Evolutionary conservation across 2,113 vertebrate species (phyloP).

Genomic region (Podocnemis expansa): DNA sequence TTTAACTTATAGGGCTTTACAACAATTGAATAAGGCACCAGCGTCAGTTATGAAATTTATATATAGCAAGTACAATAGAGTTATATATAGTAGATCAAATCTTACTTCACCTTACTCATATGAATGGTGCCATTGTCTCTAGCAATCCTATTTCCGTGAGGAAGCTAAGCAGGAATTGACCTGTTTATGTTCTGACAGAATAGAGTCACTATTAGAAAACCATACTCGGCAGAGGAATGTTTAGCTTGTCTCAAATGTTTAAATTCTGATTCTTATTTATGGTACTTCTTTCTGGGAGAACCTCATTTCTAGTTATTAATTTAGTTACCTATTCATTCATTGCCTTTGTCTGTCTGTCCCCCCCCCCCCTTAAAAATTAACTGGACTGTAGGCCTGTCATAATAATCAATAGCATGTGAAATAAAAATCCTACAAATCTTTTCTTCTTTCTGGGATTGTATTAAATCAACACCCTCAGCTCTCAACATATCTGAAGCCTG

Average conservation of each 20-base stretch:
- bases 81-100: not conserved
- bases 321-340: not conserved
- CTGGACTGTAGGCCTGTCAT: constrained; percentile 7
- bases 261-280: constrained; percentile 12
- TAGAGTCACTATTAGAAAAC: constrained; percentile 6
- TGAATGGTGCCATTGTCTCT: not conserved
- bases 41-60: not conserved
- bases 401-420: constrained; percentile 41
- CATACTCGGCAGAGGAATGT: not conserved
- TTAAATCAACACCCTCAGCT: constrained; percentile 40
- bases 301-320: not conserved
- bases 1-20: not conserved
- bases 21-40: not conserved
- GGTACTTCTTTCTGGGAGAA: not conserved
- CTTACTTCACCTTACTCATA: not conserved
- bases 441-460: constrained; percentile 46
- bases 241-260: constrained; percentile 27
- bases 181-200: not conserved
- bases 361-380: not conserved
- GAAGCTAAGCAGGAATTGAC: not conserved
- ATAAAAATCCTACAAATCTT: constrained; percentile 16
- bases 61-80: not conserved
- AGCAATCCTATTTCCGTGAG: not conserved
- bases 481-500: not conserved
- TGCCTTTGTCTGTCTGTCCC: not conserved